Evolutionary conservation across 2,797 vertebrate species (phyloP).

Genomic region (Brachymystax lenok): DNA sequence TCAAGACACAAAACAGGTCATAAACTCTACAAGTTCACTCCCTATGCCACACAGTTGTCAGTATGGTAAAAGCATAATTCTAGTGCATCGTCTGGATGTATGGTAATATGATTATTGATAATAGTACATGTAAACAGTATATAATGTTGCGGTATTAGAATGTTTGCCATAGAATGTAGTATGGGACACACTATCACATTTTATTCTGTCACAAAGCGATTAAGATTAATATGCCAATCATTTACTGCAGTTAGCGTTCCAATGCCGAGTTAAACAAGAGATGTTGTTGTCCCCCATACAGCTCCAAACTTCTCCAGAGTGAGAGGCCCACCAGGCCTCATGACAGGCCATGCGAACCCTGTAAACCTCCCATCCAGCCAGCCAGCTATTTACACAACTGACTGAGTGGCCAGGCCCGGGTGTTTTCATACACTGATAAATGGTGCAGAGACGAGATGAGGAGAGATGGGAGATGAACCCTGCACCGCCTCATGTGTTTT

Average conservation of each 20-base stretch:
- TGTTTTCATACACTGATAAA: constrained; percentile 17
- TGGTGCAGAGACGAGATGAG: constrained; percentile 4
- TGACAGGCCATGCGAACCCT: background rate
- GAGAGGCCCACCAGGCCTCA: background rate
- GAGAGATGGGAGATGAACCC: background rate
- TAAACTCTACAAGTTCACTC: background rate
- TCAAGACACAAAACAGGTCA: background rate
- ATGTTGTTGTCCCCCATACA: constrained; percentile 7
- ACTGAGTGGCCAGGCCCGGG: background rate
- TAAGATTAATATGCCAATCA: background rate
- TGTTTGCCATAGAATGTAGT: background rate
- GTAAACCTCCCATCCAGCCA: constrained; percentile 3
- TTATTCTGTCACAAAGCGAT: constrained; percentile 12
- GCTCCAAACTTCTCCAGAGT: constrained; percentile 15
- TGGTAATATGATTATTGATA: background rate
- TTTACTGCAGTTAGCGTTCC: background rate
- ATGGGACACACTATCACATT: background rate
- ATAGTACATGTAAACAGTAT: background rate
- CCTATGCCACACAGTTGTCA: background rate
- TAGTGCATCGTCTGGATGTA: background rate
- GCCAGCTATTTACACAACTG: constrained; percentile 16
- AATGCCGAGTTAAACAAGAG: background rate
- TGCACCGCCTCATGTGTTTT: background rate
- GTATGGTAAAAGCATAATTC: background rate
- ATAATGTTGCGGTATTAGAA: constrained; percentile 3